Percentiles rank a stretch among this genome's conserved stretches.
Conservation (phyloP, 2,113 vertebrate species). For the Fukomys damarensis region DNA sequence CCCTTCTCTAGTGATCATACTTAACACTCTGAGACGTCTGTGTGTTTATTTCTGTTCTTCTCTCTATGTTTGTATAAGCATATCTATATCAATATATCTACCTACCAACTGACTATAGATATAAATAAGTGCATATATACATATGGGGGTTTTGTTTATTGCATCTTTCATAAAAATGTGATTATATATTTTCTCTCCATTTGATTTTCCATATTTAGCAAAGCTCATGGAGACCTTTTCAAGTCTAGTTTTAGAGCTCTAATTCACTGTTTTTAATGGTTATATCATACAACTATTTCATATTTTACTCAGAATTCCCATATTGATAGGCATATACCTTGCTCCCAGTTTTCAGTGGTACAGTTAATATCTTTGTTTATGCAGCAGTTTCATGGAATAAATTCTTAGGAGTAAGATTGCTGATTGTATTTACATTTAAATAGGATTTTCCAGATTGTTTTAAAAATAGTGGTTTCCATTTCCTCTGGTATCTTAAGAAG, state of each 20-base stretch:
- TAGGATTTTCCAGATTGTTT: background rate
- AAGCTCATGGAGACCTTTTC: background rate
- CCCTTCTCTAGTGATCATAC: background rate
- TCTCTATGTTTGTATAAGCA: background rate
- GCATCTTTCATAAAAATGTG: background rate
- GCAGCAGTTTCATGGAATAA: background rate
- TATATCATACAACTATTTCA: background rate
- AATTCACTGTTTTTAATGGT: slow-evolving; percentile 19
- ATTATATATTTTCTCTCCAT: slow-evolving; percentile 22
- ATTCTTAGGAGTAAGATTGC: background rate
- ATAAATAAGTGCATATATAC: background rate
- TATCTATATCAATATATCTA: background rate
- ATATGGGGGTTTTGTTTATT: background rate
- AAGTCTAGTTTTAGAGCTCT: background rate
- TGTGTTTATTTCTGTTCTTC: background rate
- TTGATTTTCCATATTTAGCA: background rate
- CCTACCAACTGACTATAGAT: background rate
- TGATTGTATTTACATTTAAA: slow-evolving; percentile 15
- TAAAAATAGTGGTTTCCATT: background rate
- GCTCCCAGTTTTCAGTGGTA: background rate
- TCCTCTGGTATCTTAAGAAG: background rate
- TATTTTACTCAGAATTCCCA: background rate
- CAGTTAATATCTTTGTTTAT: background rate
- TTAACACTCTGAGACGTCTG: background rate
- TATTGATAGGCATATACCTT: background rate